Base-by-base conservation (phyloP, 2,797 vertebrate species). In the Threskiornis aethiopicus region DNA sequence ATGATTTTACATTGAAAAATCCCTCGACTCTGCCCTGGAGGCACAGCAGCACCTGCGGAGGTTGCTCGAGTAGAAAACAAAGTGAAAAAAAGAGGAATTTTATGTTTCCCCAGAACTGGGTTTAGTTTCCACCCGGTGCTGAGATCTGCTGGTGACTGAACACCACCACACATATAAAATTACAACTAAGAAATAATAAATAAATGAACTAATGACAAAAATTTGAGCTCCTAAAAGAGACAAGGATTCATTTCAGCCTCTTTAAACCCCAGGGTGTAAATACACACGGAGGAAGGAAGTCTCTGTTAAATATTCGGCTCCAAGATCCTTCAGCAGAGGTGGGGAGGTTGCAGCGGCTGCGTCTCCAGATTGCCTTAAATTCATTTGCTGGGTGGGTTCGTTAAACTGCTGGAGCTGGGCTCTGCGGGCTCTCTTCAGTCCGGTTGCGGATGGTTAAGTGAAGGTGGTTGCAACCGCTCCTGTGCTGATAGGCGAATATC, bases 31-130 rank as follows among this genome's bases (percentile, higher is more conserved):
- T 91, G 71, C 52, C 82, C 71, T 77, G 86, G 79, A 59, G 84
- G 37, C 58, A 66, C 75, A 61, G 52, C 59, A 92, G 84, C 87
- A 71, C 47, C 65, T 70, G 76, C 29, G 51, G 80, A 90, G 47
- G 47, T n/a, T 78, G 37, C 28, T 71, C 12, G 39, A 59, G 65
- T 4, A 46, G 44, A 64, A 86, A 88, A 66, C 42, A 49, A n/a
- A 10, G 10, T 28, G 11, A 55, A 20, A 76, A 87, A 35, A 31
- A 42, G 20, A 3, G 39, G 11, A 15, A 62, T 81, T 87, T 92
- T 59, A 35, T 84, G 59, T 71, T 78, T 52, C 26, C 26, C 46
- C 29, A 67, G 65, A 35, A 37, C 29, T 35, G 59, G 20, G 41
- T 52, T 90, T 37, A 52, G 9, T 44, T 92, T 88, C 72, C 8